Evolutionary conservation across 2,888 invertebrate genomes (phyloP).

Genomic region (Copidosoma aretas): DNA sequence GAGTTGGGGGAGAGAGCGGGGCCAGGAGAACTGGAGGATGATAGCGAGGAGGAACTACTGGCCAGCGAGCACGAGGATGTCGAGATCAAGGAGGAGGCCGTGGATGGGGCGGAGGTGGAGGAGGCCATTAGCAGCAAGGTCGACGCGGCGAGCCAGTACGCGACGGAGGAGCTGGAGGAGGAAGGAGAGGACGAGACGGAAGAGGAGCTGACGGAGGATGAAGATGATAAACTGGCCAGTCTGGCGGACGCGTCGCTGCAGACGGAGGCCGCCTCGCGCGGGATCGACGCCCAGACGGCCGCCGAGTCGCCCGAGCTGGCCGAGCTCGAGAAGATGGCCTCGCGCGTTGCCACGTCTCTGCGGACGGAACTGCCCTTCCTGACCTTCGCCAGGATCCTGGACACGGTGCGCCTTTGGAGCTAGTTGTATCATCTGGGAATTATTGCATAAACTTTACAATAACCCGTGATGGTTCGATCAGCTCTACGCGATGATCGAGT

Average conservation of each 20-base stretch:
- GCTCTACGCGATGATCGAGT: slow-evolving; percentile 49
- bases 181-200: neutral
- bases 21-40: neutral
- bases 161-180: neutral
- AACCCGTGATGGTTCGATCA: too few species aligned
- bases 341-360: slow-evolving; percentile 19
- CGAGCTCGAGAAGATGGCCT: neutral
- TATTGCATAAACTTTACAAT: too few species aligned
- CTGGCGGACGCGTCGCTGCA: neutral
- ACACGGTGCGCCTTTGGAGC: too few species aligned
- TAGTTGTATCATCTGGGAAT: too few species aligned
- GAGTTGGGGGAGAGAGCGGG: slow-evolving; percentile 15
- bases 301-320: neutral
- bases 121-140: neutral
- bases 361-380: slow-evolving; percentile 51
- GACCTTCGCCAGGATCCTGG: slow-evolving; percentile 49
- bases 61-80: neutral
- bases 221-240: neutral
- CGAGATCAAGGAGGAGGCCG: neutral
- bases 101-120: neutral
- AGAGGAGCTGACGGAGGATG: neutral
- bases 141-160: slow-evolving; percentile 19
- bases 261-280: neutral
- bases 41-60: slow-evolving; percentile 2
- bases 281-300: neutral